Evolutionary conservation across 1,140 invertebrate genomes (phyloP).

Genomic region (Tachypleus tridentatus): DNA sequence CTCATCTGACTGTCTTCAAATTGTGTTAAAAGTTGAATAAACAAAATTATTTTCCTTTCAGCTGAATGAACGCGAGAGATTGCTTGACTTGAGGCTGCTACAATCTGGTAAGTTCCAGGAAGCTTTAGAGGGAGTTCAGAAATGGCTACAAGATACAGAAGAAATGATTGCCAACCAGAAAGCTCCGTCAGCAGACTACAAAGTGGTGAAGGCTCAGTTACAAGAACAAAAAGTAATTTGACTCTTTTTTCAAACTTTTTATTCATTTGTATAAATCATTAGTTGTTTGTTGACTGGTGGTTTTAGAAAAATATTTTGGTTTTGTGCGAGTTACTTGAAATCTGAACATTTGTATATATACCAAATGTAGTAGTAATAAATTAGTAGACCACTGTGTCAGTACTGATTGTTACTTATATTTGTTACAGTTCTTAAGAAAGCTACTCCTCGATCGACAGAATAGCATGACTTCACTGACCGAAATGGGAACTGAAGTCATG

Average conservation of each 20-base stretch:
- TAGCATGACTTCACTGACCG: constrained; percentile 75
- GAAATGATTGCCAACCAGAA: constrained; percentile 95
- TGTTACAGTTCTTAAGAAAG: constrained; percentile 73
- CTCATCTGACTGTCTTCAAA: too few species aligned
- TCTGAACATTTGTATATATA: too few species aligned
- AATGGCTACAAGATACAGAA: constrained; percentile 88
- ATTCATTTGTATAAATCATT: too few species aligned
- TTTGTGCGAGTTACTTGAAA: too few species aligned
- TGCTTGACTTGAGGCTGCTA: constrained; percentile 75
- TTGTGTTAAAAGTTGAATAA: too few species aligned
- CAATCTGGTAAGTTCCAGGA: constrained; percentile 96
- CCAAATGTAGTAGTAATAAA: too few species aligned
- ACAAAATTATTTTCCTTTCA: constrained; percentile 28
- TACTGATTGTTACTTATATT: background rate
- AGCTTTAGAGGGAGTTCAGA: constrained; percentile 75
- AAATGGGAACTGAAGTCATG: constrained; percentile 77
- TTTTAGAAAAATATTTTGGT: too few species aligned
- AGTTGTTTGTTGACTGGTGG: too few species aligned
- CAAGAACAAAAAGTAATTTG: constrained; percentile 71
- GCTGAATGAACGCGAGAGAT: constrained; percentile 78
- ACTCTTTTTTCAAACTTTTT: too few species aligned
- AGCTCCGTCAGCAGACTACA: constrained; percentile 89
- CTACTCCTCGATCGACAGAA: constrained; percentile 87
- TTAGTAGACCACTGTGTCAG: too few species aligned
- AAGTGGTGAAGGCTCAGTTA: constrained; percentile 90